Evolutionary conservation across 1,140 invertebrate genomes (phyloP), one percentile per base, ranked within the genome.

Genomic region (Drosophila punjabiensis): DNA sequence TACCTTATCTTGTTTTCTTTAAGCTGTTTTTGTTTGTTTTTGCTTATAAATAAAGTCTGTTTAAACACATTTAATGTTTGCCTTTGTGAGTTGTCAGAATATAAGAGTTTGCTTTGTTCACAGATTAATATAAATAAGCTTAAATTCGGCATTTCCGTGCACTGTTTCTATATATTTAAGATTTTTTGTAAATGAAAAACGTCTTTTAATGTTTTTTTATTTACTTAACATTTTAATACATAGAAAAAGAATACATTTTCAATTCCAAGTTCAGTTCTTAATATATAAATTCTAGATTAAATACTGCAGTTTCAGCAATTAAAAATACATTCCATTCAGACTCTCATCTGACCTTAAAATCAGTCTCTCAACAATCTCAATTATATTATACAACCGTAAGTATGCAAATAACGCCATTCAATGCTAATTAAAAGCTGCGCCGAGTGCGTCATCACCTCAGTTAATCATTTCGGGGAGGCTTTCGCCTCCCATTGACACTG

Each of bases 381-480:
- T 58, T 56, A 24, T 24, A 63, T 62, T 43, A 64, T 20, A 53
- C 32, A 20, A 37, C 14, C 16, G 16, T 76, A 58, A 18, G 18
- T 43, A 53, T 89, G 78, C 74, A 88, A 88, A 79, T 81, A 63
- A 39, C 53, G 62, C 61, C 55, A 85, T 85, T 89, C 79, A 85
- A 90, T 76, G 82, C 79, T 85, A 89, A 89, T 89, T 89, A 79
- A 90, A 90, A 81, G 77, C 67, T 13, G 39, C 24, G 53, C 18
- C 41, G 61, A 75, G 56, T 56, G 80, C 82, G 82, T 81, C 78
- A 81, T 69, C 81, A 76, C 75, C 47, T 63, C n/a, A 58, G 71
- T 75, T 35, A 76, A 76, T 76, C 59, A 76, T 52, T 50, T 48
- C 9, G 24, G 52, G 50, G 30, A 13, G 18, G 32, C 35, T 41